Evolutionary conservation across 2,888 invertebrate species (phyloP), one percentile per base, ranked within the genome.

Genomic region (Parapristionchus giblindavisi): DNA sequence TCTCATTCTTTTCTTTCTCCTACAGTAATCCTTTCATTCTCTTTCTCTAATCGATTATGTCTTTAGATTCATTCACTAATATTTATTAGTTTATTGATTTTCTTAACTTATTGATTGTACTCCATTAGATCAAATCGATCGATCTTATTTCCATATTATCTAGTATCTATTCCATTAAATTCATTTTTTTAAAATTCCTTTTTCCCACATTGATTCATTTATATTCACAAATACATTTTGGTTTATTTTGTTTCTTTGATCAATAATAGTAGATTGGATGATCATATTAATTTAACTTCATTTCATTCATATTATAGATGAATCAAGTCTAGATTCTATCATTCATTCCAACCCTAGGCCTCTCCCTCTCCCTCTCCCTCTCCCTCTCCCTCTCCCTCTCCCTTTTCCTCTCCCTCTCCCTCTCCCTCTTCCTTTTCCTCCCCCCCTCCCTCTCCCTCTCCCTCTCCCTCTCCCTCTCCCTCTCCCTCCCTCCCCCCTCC

Each of bases 241-340:
- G n/a, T n/a, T n/a, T n/a, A 38, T 61, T 38, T 61, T 38, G 11
- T 29, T 34, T 29, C 61, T 21, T 61, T 24, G 61, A 61, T 61
- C 38, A 36, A 61, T 11, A 61, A 34, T 34, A 61, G 34, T 38
- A 61, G 61, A 38, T 61, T 61, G 61, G 38, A 58, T 29, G 58
- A 32, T 38, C 36, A 61, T 38, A 38, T 61, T 38, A 61, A 34
- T 29, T 32, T 34, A 29, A 61, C 38, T 34, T 58, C 36, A 21
- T 61, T 24, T 38, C 36, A 61, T 61, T 61, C 14, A 17, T 24
- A 29, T 6, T 61, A 8, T 38, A 2, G 34, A 51, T 56, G 68
- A 70, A 74, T 70, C 74, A 71, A 77, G 77, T 77, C 70, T 75
- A 70, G 68, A 60, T 66, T 66, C 63, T 58, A 68, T 48, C 54